Evolutionary conservation across 2,888 invertebrate species (phyloP).

Genomic region (Apoda limacodes): DNA sequence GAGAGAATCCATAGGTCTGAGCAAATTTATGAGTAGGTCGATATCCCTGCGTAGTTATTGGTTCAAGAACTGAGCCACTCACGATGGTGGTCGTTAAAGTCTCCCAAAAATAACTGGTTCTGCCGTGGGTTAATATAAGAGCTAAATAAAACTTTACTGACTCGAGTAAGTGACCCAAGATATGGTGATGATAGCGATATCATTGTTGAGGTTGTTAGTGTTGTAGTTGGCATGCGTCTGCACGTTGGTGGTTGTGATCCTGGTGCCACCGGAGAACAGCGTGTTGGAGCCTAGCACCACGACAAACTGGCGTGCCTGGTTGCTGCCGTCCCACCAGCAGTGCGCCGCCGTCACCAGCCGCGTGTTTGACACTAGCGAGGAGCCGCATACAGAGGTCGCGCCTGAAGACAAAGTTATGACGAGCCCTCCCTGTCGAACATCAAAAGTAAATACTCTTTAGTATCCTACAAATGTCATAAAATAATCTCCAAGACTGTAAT

Average conservation of each 20-base stretch:
- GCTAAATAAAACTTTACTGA: conserved; percentile 19
- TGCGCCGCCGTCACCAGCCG: conserved; percentile 27
- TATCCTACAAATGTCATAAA: no score
- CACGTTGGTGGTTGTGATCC: conserved; percentile 23
- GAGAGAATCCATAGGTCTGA: no score
- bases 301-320: conserved; percentile 25
- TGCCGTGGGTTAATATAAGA: no score
- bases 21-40: no score
- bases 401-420: conserved; percentile 23
- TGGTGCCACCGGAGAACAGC: conserved; percentile 25
- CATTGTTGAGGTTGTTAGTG: conserved; percentile 22
- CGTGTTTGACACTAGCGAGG: conserved; percentile 24
- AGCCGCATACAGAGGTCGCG: conserved; percentile 26
- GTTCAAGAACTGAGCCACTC: no score
- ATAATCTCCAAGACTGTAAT: no score
- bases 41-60: no score
- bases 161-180: conserved; percentile 20
- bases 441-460: no score
- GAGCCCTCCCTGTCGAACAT: conserved; percentile 30
- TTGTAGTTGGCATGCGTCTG: conserved; percentile 25
- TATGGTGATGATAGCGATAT: conserved; percentile 26
- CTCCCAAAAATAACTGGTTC: no score
- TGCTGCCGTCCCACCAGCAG: conserved; percentile 26
- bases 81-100: no score
- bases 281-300: conserved; percentile 25